Conservation (phyloP, 2,888 invertebrate genomes). For the Diplolepis rosae region DNA sequence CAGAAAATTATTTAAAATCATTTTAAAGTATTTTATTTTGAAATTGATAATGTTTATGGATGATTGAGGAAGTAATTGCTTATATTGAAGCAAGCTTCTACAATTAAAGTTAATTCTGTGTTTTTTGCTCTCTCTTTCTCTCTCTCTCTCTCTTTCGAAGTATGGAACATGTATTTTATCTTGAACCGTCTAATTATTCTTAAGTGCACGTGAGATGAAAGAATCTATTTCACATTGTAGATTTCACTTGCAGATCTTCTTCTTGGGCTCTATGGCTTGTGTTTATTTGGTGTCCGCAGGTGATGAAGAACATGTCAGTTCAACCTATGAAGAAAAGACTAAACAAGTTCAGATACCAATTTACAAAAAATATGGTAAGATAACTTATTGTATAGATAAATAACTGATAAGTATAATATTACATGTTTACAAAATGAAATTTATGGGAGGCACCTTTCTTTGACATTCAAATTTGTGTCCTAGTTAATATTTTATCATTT, state of each 20-base stretch:
- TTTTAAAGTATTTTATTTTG: constrained; percentile 3
- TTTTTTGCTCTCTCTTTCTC: constrained; percentile 16
- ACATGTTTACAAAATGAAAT: too few relatives aligned
- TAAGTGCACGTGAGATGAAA: constrained; percentile 16
- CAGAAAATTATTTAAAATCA: background rate
- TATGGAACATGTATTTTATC: background rate
- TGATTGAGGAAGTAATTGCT: constrained; percentile 12
- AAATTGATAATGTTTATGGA: background rate
- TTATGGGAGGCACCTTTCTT: too few relatives aligned
- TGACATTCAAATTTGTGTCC: too few relatives aligned
- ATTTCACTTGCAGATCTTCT: constrained; percentile 54
- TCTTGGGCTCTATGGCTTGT: constrained; percentile 45
- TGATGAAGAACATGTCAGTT: constrained; percentile 55
- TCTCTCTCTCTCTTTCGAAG: background rate
- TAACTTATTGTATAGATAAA: too few relatives aligned
- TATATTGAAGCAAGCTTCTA: background rate
- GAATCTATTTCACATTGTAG: constrained; percentile 14
- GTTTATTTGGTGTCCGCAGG: constrained; percentile 52
- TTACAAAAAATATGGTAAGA: constrained; percentile 69
- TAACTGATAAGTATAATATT: too few relatives aligned
- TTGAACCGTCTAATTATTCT: background rate
- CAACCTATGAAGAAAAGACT: constrained; percentile 68
- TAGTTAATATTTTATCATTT: too few relatives aligned
- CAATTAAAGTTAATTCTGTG: constrained; percentile 11
- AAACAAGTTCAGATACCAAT: constrained; percentile 65